phyloP scores from a whole-genome alignment of 2,888 invertebrate species.

The Metallyticus violacea region DNA sequence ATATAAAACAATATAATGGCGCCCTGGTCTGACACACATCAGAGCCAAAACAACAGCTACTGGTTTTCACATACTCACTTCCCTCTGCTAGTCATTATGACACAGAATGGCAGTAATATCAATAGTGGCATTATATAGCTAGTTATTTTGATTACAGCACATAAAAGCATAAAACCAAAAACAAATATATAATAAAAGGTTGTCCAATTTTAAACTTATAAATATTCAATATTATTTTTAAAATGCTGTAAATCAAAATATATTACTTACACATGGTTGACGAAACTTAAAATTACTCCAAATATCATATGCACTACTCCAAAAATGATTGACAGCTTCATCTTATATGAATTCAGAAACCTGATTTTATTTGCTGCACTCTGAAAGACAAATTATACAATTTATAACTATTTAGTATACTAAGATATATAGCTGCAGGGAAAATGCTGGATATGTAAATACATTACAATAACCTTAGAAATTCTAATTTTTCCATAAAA shows the following conservation, averaged over 20 bases:
- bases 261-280: conserved; percentile 69
- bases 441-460: neutral
- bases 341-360: conserved; percentile 87
- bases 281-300: conserved; percentile 83
- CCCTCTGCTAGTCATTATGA: no score
- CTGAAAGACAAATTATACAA: conserved; percentile 41
- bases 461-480: no score
- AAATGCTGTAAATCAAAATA: neutral
- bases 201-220: neutral
- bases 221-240: neutral
- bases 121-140: no score
- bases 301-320: conserved; percentile 98
- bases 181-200: neutral
- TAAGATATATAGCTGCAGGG: neutral
- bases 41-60: no score
- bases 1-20: no score
- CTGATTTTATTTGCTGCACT: conserved; percentile 79
- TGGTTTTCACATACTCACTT: no score
- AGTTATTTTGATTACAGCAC: no score
- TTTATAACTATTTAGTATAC: neutral
- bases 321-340: conserved; percentile 95
- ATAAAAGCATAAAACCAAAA: neutral
- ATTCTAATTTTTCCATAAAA: no score
- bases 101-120: no score
- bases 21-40: no score